Evolutionary conservation across 2,797 vertebrate genomes (phyloP).

Genomic region (Rhabdomys pumilio): DNA sequence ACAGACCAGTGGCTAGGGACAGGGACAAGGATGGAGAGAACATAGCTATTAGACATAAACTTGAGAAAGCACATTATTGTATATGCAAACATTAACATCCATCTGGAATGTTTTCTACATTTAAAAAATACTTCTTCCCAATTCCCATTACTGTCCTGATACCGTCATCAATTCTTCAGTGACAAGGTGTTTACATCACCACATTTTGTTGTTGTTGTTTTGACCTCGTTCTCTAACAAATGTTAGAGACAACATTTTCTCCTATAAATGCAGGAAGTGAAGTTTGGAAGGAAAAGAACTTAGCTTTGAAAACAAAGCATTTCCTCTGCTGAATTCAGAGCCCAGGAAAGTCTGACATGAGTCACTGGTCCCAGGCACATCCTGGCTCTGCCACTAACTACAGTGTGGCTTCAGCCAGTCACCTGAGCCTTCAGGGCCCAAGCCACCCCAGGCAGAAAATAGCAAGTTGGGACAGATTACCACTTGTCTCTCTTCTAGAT

Average conservation of each 20-base stretch:
- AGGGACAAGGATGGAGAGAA: background rate
- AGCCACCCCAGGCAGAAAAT: background rate
- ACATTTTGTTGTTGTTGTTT: background rate
- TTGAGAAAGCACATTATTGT: background rate
- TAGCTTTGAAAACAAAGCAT: constrained; percentile 67
- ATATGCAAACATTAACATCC: background rate
- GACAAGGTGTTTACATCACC: background rate
- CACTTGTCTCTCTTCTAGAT: background rate
- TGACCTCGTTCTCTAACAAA: background rate
- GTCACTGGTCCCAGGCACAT: background rate
- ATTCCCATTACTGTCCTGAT: background rate
- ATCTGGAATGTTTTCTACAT: background rate
- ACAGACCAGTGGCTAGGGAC: background rate
- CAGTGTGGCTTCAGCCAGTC: background rate
- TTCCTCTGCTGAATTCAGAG: constrained; percentile 40
- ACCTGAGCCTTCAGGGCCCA: background rate
- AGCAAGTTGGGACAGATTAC: background rate
- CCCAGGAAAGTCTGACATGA: constrained; percentile 7
- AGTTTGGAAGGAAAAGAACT: constrained; percentile 53
- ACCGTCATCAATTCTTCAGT: background rate
- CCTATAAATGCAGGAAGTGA: constrained; percentile 35
- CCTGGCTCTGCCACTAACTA: background rate
- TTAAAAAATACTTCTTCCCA: background rate
- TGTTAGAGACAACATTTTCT: background rate
- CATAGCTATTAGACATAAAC: background rate